phyloP scores from a whole-genome alignment of 2,797 vertebrate genomes.

The Phalanger gymnotis region DNA sequence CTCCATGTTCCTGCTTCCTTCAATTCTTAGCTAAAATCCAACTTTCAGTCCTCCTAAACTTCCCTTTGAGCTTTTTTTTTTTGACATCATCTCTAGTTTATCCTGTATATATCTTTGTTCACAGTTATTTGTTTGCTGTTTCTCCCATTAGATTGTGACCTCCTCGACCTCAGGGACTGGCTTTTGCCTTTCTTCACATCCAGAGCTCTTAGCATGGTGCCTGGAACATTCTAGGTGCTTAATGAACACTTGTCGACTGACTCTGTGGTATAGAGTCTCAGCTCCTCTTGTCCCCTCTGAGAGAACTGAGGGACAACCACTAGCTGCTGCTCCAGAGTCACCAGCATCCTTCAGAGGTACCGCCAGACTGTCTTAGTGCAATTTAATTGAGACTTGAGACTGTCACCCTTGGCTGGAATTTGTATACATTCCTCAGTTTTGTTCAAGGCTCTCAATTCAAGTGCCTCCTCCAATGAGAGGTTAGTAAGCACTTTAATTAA shows the following conservation, averaged over 20 bases:
- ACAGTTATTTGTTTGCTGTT: neutral
- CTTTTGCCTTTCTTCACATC: neutral
- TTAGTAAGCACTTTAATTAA: neutral
- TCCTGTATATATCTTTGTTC: neutral
- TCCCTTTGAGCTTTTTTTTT: fast-evolving
- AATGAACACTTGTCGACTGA: neutral
- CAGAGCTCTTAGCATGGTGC: neutral
- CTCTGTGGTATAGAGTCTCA: neutral
- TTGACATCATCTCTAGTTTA: neutral
- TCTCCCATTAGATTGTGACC: neutral
- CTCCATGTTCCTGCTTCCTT: neutral
- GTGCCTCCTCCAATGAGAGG: neutral
- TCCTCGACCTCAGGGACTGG: neutral
- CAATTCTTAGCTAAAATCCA: neutral
- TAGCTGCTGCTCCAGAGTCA: neutral
- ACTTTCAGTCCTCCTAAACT: neutral
- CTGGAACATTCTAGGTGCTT: neutral
- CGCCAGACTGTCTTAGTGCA: neutral
- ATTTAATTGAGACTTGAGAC: neutral
- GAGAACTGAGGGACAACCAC: neutral
- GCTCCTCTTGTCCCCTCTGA: neutral
- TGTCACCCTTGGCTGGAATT: neutral
- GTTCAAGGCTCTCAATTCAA: neutral
- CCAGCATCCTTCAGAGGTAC: neutral
- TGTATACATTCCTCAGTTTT: neutral